phyloP scores from a whole-genome alignment of 1,140 invertebrate genomes.

The Manduca sexta region DNA sequence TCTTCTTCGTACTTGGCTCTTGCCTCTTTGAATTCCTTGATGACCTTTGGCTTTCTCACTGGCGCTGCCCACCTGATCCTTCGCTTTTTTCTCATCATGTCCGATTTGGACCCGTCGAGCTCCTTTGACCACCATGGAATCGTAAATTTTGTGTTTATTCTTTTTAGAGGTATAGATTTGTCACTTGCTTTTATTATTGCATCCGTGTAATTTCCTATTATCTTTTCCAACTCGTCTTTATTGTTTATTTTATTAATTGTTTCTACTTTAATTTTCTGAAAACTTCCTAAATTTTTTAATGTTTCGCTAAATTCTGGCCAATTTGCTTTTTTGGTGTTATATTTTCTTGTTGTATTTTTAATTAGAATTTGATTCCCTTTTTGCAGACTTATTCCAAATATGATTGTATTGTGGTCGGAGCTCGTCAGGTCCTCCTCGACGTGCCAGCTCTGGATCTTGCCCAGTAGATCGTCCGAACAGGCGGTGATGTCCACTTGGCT shows the following conservation, averaged over 20 bases:
- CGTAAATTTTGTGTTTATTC: not conserved
- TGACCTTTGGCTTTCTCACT: not conserved
- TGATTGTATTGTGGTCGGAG: too few species aligned
- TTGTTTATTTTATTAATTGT: not conserved
- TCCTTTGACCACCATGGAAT: not conserved
- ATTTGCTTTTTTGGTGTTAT: too few species aligned
- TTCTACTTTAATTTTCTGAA: too few species aligned
- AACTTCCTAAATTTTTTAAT: too few species aligned
- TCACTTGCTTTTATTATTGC: not conserved
- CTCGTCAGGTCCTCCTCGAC: too few species aligned
- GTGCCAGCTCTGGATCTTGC: too few species aligned
- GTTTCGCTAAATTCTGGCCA: too few species aligned
- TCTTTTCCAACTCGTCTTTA: not conserved
- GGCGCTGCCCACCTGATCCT: not conserved
- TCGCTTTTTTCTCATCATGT: not conserved
- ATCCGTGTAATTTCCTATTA: not conserved
- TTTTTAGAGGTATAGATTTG: not conserved
- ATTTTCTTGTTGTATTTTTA: too few species aligned
- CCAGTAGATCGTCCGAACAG: too few species aligned
- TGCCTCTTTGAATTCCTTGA: not conserved
- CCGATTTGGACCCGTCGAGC: not conserved
- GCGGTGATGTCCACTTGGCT: slow-evolving; percentile 7
- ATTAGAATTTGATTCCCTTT: too few species aligned
- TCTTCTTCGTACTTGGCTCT: not conserved
- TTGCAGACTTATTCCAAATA: too few species aligned